Evolutionary conservation across 2,113 vertebrate genomes (phyloP).

Genomic region (Dicentrarchus labrax): DNA sequence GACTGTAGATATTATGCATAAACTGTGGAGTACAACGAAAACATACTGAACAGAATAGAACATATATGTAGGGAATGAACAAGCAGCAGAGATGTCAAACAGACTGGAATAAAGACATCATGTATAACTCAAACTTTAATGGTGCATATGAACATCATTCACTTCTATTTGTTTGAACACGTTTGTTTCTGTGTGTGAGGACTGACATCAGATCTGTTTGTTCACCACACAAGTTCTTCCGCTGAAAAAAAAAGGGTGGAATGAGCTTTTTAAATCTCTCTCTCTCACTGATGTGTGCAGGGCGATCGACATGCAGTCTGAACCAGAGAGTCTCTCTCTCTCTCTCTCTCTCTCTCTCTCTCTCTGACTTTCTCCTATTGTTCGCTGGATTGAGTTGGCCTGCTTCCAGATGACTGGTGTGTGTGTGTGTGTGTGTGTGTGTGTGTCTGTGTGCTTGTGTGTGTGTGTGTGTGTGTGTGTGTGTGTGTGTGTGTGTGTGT

Average conservation of each 20-base stretch:
- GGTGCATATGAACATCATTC: too few relatives aligned
- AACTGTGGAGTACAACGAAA: too few relatives aligned
- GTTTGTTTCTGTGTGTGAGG: background rate
- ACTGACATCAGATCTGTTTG: background rate
- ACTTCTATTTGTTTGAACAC: background rate
- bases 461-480: slow-evolving; percentile 39
- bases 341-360: slow-evolving; percentile 6
- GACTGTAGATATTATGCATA: too few relatives aligned
- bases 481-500: slow-evolving; percentile 29
- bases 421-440: slow-evolving; percentile 30
- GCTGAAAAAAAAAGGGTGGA: background rate
- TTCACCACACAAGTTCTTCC: background rate
- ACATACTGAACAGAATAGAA: too few relatives aligned
- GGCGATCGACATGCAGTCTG: slow-evolving; percentile 11
- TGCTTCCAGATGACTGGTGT: slow-evolving; percentile 28
- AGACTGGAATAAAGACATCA: too few relatives aligned
- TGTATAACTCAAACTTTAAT: too few relatives aligned
- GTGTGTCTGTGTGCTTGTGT: slow-evolving; percentile 38
- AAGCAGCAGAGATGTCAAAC: too few relatives aligned
- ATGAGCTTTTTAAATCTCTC: slow-evolving; percentile 20
- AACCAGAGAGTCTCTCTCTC: slow-evolving; percentile 1
- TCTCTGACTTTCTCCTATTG: slow-evolving; percentile 28
- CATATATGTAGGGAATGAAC: too few relatives aligned
- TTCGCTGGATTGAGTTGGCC: slow-evolving; percentile 40
- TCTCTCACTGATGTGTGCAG: background rate